A percentile compares a stretch with the other conserved stretches of the same genome.
Conservation (phyloP, 2,888 invertebrate species). For the Sphaeridia pumilis region DNA sequence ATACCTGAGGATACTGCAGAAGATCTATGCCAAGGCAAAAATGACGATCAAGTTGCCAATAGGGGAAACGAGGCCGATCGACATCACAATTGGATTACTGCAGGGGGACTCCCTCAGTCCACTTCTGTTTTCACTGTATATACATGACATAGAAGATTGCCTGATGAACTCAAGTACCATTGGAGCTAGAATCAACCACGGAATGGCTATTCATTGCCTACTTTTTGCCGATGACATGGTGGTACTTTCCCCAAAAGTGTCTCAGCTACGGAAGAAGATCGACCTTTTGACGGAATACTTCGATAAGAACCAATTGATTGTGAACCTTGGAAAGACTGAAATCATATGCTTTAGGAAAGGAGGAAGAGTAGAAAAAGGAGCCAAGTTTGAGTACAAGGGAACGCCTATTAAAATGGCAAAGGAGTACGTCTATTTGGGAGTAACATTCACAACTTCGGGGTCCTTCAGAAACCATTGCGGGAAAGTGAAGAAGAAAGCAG, state of each 20-base stretch:
- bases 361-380: not conserved
- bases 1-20: conserved; percentile 11
- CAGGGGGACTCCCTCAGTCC: conserved; percentile 18
- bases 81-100: conserved; percentile 15
- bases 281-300: not conserved
- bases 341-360: conserved; percentile 19
- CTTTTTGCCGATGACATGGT: conserved; percentile 20
- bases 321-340: conserved; percentile 16
- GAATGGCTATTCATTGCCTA: conserved; percentile 8
- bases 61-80: conserved; percentile 3
- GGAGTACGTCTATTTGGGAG: not conserved
- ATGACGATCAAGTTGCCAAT: conserved; percentile 4
- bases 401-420: conserved; percentile 5
- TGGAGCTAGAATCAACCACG: not conserved
- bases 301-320: not conserved
- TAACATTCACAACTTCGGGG: not conserved
- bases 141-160: not conserved
- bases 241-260: conserved; percentile 5
- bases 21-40: conserved; percentile 5
- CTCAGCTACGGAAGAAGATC: conserved; percentile 15
- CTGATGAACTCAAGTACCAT: not conserved
- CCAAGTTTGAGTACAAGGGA: conserved; percentile 5
- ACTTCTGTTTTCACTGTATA: conserved; percentile 17
- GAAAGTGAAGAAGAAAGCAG: not conserved
- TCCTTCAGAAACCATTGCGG: not conserved